Conservation (phyloP, 92 coral and sea anemone species). For the Palythoa heliodiscus region DNA sequence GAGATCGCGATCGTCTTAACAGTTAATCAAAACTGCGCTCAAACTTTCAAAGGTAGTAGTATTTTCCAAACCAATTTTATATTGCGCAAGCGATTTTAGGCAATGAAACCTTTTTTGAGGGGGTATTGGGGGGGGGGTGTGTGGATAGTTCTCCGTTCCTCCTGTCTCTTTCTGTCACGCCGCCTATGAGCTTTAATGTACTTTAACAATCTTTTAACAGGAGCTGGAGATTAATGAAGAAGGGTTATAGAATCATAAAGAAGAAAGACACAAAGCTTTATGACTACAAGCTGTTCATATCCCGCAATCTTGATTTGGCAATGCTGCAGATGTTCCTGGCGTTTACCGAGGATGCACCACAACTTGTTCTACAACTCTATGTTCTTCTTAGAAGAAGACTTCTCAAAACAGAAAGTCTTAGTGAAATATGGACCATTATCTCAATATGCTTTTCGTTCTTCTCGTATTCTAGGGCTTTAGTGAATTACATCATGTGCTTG, state of each 20-base stretch:
- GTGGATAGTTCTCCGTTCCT: not conserved
- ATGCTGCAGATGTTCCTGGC: constrained; percentile 88
- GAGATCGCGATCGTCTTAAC: too few species aligned
- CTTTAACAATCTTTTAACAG: constrained; percentile 21
- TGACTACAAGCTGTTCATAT: constrained; percentile 67
- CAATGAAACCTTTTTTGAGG: too few species aligned
- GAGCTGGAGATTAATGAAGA: constrained; percentile 76
- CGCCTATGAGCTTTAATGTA: not conserved
- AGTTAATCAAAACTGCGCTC: too few species aligned
- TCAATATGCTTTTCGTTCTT: constrained; percentile 77
- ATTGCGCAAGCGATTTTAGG: too few species aligned
- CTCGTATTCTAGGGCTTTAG: constrained; percentile 84
- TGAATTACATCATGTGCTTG: constrained; percentile 69
- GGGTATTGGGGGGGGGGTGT: too few species aligned
- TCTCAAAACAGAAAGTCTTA: constrained; percentile 52
- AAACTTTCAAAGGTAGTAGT: too few species aligned
- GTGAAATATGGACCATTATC: constrained; percentile 77
- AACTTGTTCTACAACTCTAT: constrained; percentile 80
- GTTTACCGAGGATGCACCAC: constrained; percentile 88
- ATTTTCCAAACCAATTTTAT: too few species aligned
- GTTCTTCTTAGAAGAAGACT: constrained; percentile 62
- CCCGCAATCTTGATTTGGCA: constrained; percentile 73
- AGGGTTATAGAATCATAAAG: constrained; percentile 66
- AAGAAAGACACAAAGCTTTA: constrained; percentile 45
- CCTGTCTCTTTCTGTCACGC: not conserved